Evolutionary conservation across 2,888 invertebrate genomes (phyloP).

Genomic region (Nomada goodeniana): DNA sequence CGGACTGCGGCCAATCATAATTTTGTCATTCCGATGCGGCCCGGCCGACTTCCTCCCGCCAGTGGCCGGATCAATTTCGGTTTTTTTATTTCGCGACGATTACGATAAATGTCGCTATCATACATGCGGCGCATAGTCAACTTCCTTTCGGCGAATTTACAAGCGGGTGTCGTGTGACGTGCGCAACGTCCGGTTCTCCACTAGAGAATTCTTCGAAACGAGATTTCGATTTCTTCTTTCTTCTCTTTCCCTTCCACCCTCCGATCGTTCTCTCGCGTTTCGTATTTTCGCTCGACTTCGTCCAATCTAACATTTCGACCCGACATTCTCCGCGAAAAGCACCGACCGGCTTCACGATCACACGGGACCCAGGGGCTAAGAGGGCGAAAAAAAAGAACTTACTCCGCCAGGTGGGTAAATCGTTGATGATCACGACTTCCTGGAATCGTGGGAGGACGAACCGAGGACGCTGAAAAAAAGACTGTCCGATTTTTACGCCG

Average conservation of each 20-base stretch:
- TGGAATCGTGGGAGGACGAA: slow-evolving; percentile 48
- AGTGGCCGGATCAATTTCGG: slow-evolving; percentile 44
- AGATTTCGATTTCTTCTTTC: background rate
- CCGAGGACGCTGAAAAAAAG: background rate
- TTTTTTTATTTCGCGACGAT: slow-evolving; percentile 30
- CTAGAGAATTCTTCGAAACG: slow-evolving; percentile 1
- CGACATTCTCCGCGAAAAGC: slow-evolving; percentile 32
- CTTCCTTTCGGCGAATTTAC: slow-evolving; percentile 50
- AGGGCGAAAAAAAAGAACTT: background rate
- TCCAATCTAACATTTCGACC: slow-evolving; percentile 17
- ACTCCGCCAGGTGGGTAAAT: slow-evolving; percentile 43
- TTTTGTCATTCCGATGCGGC: slow-evolving; percentile 49
- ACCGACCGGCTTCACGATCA: slow-evolving; percentile 18
- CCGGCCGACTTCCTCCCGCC: slow-evolving; percentile 41
- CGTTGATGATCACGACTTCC: slow-evolving; percentile 43
- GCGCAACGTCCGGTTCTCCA: slow-evolving; percentile 26
- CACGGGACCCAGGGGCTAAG: background rate
- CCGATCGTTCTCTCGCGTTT: background rate
- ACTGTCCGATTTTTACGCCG: background rate
- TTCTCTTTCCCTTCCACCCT: background rate
- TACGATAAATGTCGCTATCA: slow-evolving; percentile 48
- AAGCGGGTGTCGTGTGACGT: slow-evolving; percentile 7
- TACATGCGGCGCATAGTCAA: slow-evolving; percentile 16
- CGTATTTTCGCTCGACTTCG: background rate
- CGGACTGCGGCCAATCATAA: slow-evolving; percentile 42